Base-by-base conservation (phyloP, 2,113 vertebrate species). In the Heterocephalus glaber region DNA sequence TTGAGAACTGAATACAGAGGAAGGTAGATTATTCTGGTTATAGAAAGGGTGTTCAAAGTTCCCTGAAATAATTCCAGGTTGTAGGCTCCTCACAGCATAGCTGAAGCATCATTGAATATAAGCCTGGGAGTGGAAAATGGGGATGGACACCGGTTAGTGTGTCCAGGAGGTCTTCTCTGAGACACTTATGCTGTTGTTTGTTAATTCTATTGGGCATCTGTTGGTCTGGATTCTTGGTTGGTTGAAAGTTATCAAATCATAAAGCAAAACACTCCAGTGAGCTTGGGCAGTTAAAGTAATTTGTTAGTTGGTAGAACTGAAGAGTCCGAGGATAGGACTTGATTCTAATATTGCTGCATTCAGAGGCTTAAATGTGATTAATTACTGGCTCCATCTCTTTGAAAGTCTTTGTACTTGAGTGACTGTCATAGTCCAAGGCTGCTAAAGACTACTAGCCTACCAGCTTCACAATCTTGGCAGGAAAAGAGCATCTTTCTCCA, bases 201-300 rank as follows among this genome's bases (percentile, higher is more conserved):
- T 84, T 84, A 56, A 35, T 96, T 90, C 61, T 95, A 16, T 28
- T 54, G 72, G 66, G 5, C 9, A 47, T 68, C 12, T n/a, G 13
- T 38, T 72, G 22, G 41, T 95, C 66, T 94, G 70, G 33, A 94
- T 16, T 87, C 63, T 87, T 83, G 61, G 13, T 87, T 83, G 66
- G 12, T 79, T 89, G 77, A 96, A 89, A 76, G 61, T 86, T 60
- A 66, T 11, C 49, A 86, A 94, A 61, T 11, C 35, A 70, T 14
- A 91, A 96, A 91, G 54, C 9, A 72, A 89, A 89, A 80, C 12
- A 66, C 28, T 96, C n/a, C 80, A 83, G 52, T 95, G 76, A 95
- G 9, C 3, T 93, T 92, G 81, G 87, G 54, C 49, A 77, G 74
- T 74, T 41, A 87, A 84, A 85, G 13, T 30, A 77, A 91, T 74